These are phyloP conservation scores for Apodemia duryi DNA, from an alignment of 2,888 invertebrate genomes.

Conservation along the genomic window DNA sequence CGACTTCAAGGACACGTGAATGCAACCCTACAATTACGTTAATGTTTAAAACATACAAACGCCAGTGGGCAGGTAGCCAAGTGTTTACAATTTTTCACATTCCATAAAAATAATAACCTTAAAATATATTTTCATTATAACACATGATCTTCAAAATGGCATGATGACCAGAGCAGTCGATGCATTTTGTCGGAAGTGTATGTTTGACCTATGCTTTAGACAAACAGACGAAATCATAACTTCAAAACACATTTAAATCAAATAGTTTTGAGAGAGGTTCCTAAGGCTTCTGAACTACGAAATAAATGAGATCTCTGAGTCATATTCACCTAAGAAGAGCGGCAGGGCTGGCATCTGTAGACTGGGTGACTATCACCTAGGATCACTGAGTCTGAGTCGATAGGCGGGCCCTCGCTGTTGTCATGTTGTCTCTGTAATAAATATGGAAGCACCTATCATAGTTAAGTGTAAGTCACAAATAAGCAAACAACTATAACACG, in stretches of 20 bases:
- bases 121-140: background rate
- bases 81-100: background rate
- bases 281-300: conserved; percentile 9
- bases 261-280: background rate
- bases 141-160: background rate
- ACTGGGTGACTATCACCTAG: conserved; percentile 84
- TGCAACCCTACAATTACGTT: background rate
- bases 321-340: conserved; percentile 49
- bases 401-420: conserved; percentile 81
- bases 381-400: conserved; percentile 81
- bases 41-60: background rate
- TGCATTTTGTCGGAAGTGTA: background rate
- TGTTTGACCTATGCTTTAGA: background rate
- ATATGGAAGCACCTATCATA: background rate
- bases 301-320: conserved; percentile 20
- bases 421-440: conserved; percentile 86
- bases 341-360: conserved; percentile 83
- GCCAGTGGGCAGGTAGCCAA: background rate
- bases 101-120: background rate
- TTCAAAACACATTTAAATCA: background rate
- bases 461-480: too few relatives aligned
- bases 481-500: too few relatives aligned
- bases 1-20: background rate
- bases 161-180: background rate
- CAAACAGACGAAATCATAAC: background rate